Conservation (phyloP, 2,797 vertebrate genomes). For the Poeciliopsis paucimaculata region DNA sequence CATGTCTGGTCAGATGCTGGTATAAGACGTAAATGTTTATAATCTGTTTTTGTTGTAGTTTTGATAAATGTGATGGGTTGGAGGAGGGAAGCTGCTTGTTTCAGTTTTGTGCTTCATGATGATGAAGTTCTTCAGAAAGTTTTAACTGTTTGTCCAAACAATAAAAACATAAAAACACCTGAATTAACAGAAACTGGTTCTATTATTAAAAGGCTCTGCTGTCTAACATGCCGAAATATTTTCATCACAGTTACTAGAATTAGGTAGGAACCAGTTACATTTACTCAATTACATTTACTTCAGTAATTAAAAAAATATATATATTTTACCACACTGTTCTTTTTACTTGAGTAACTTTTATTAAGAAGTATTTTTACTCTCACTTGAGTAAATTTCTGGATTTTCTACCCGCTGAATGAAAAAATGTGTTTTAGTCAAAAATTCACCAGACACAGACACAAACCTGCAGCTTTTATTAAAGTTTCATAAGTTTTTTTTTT, state of each 20-base stretch:
- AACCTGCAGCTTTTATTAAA: too few relatives aligned
- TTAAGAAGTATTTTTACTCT: too few relatives aligned
- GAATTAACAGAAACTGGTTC: background rate
- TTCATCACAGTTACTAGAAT: background rate
- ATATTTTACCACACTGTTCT: too few relatives aligned
- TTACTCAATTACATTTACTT: too few relatives aligned
- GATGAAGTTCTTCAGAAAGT: conserved; percentile 16
- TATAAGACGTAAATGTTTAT: conserved; percentile 31
- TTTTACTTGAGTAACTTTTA: too few relatives aligned
- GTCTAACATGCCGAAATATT: background rate
- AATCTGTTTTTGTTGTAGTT: conserved; percentile 44
- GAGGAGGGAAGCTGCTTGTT: background rate
- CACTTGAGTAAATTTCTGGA: too few relatives aligned
- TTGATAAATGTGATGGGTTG: conserved; percentile 33
- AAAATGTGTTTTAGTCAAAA: too few relatives aligned
- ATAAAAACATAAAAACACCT: background rate
- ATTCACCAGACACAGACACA: too few relatives aligned
- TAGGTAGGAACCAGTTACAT: too few relatives aligned
- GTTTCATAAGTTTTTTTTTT: too few relatives aligned
- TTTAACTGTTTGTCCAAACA: conserved; percentile 8
- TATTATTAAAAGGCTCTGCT: background rate
- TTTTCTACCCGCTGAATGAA: too few relatives aligned
- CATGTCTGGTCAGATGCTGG: conserved; percentile 28
- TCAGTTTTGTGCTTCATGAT: background rate
- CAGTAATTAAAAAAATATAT: too few relatives aligned